These are phyloP conservation scores for Agonopterix subpropinquella DNA, from an alignment of 2,888 invertebrate species.

Conservation along the genomic window DNA sequence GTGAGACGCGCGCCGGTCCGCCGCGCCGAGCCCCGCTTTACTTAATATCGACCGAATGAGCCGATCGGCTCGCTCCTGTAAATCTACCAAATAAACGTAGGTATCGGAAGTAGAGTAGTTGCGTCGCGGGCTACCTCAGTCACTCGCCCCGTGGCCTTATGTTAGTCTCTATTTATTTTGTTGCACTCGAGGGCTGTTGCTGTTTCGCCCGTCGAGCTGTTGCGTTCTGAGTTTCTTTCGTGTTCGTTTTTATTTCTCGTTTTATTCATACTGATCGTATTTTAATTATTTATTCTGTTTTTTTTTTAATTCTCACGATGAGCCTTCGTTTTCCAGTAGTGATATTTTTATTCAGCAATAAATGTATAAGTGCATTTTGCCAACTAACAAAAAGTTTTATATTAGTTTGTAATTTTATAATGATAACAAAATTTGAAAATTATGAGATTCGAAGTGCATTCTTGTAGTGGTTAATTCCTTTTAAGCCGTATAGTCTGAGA, in stretches of 20 bases:
- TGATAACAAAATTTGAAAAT: conserved; percentile 63
- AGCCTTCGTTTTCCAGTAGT: conserved; percentile 73
- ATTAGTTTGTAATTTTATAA: conserved; percentile 68
- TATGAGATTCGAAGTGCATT: conserved; percentile 75
- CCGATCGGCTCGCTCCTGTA: conserved; percentile 19
- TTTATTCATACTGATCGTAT: conserved; percentile 59
- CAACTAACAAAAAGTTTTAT: conserved; percentile 53
- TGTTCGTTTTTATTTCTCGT: conserved; percentile 62
- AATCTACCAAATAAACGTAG: conserved; percentile 44
- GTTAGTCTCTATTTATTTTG: conserved; percentile 69
- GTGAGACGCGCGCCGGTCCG: conserved; percentile 23
- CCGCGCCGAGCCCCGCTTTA: conserved; percentile 23
- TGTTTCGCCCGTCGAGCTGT: conserved; percentile 66
- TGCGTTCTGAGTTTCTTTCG: conserved; percentile 67
- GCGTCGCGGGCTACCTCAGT: conserved; percentile 72
- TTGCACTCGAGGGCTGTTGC: conserved; percentile 69
- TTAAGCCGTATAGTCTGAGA: conserved; percentile 72
- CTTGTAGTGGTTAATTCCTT: conserved; percentile 70
- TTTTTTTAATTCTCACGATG: conserved; percentile 56
- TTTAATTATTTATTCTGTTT: conserved; percentile 68
- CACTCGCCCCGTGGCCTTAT: conserved; percentile 69
- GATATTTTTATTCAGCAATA: conserved; percentile 76
- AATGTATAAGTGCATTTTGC: conserved; percentile 69
- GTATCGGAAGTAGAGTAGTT: conserved; percentile 49
- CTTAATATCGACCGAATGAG: conserved; percentile 11